Evolutionary conservation across 2,113 vertebrate species (phyloP).

Genomic region (Pleuronectes platessa): DNA sequence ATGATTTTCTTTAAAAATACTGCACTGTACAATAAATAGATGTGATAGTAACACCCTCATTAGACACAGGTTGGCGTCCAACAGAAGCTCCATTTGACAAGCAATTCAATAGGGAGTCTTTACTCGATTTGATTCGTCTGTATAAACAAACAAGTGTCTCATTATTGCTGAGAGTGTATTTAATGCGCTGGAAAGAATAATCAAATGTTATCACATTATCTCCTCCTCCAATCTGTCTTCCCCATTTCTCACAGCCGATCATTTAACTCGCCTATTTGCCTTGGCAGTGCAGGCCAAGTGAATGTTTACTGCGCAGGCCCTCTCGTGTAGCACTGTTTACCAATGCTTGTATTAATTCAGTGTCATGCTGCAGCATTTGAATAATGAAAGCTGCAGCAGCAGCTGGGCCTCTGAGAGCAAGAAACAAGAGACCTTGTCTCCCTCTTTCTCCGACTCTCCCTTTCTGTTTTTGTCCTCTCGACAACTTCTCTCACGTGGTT

Average conservation of each 20-base stretch:
- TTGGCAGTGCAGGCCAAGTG: conserved; percentile 41
- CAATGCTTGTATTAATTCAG: conserved; percentile 67
- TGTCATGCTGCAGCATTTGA: conserved; percentile 68
- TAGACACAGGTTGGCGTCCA: background rate
- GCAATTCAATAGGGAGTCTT: conserved; percentile 1
- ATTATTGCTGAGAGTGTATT: conserved; percentile 9
- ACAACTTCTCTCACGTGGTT: conserved; percentile 77
- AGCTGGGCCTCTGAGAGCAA: conserved; percentile 70
- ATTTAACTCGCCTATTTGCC: conserved; percentile 43
- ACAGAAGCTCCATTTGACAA: background rate
- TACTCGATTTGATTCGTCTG: background rate
- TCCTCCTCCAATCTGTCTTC: conserved; percentile 11
- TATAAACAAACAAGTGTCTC: background rate
- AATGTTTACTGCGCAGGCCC: conserved; percentile 44
- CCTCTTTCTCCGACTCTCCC: conserved; percentile 60
- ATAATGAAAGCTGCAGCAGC: conserved; percentile 71
- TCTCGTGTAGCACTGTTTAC: conserved; percentile 59
- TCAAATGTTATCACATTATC: conserved; percentile 36
- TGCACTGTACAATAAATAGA: background rate
- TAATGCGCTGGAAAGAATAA: conserved; percentile 14
- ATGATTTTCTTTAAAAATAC: background rate
- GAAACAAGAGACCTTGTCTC: conserved; percentile 72
- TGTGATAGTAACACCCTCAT: background rate
- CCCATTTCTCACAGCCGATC: conserved; percentile 22
- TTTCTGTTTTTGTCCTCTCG: conserved; percentile 73